Conservation (phyloP, 1,140 invertebrate genomes). For the Bombus balteatus region DNA sequence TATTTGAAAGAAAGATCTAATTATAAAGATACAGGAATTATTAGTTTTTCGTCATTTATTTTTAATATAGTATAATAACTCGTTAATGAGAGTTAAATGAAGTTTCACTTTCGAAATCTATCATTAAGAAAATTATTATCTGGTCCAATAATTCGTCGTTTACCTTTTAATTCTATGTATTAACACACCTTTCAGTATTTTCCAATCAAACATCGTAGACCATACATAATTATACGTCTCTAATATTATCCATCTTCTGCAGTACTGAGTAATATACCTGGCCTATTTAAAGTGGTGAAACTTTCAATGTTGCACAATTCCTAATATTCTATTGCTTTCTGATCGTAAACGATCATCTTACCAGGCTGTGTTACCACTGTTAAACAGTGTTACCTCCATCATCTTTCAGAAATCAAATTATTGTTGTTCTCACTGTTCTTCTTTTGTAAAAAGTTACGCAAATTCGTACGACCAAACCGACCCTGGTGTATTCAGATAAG, state of each 20-base stretch:
- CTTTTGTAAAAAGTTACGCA: background rate
- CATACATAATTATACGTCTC: background rate
- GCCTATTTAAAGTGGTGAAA: background rate
- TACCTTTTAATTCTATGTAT: background rate
- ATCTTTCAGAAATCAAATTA: background rate
- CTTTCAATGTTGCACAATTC: constrained; percentile 22
- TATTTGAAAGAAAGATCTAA: background rate
- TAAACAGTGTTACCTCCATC: background rate
- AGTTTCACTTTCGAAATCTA: background rate
- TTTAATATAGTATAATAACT: too few species aligned
- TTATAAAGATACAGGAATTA: background rate
- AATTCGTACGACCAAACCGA: background rate
- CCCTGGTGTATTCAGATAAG: background rate
- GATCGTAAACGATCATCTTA: background rate
- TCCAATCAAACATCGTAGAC: background rate
- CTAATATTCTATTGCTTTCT: background rate
- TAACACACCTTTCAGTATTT: too few species aligned
- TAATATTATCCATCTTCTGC: background rate
- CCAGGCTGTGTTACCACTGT: background rate
- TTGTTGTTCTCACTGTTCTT: background rate
- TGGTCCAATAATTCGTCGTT: background rate
- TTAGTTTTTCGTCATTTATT: too few species aligned
- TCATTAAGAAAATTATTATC: background rate
- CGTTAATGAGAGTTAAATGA: too few species aligned
- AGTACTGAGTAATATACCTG: background rate